Evolutionary conservation across 92 coral and sea anemone genomes (phyloP).

Genomic region (Siderastrea siderea): DNA sequence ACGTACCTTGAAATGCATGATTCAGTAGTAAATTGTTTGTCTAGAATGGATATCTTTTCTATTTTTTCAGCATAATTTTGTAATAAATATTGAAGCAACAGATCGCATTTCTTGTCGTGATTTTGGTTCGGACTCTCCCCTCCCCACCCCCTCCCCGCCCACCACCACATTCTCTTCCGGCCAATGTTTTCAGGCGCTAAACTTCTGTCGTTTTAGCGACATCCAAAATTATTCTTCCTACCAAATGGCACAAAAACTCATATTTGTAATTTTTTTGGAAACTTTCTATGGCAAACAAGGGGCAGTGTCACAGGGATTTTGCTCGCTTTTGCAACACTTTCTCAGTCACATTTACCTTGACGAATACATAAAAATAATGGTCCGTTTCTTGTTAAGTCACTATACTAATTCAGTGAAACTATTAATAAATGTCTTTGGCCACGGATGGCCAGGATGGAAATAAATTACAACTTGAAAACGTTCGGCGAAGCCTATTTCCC

Average conservation of each 20-base stretch:
- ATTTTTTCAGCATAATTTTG: not conserved
- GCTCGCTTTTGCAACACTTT: not conserved
- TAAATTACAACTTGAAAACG: no score
- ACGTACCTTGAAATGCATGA: not conserved
- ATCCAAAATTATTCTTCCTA: no score
- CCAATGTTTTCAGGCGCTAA: no score
- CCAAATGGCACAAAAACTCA: no score
- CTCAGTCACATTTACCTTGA: not conserved
- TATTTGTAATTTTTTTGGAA: no score
- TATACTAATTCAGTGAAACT: no score
- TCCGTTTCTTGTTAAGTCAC: no score
- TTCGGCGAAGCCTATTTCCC: no score
- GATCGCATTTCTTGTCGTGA: not conserved
- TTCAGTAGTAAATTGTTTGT: not conserved
- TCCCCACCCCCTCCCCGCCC: not conserved
- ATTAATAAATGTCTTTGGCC: no score
- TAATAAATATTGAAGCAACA: conserved; percentile 13
- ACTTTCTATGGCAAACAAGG: not conserved
- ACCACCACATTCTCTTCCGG: not conserved
- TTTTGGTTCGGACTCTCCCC: not conserved
- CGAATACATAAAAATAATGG: no score
- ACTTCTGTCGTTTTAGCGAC: no score
- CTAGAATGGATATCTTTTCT: not conserved
- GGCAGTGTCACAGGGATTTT: not conserved
- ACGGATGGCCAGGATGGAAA: no score